These are phyloP conservation scores for Lasioglossum albipes DNA, from an alignment of 1,140 invertebrate species.

Conservation along the genomic window DNA sequence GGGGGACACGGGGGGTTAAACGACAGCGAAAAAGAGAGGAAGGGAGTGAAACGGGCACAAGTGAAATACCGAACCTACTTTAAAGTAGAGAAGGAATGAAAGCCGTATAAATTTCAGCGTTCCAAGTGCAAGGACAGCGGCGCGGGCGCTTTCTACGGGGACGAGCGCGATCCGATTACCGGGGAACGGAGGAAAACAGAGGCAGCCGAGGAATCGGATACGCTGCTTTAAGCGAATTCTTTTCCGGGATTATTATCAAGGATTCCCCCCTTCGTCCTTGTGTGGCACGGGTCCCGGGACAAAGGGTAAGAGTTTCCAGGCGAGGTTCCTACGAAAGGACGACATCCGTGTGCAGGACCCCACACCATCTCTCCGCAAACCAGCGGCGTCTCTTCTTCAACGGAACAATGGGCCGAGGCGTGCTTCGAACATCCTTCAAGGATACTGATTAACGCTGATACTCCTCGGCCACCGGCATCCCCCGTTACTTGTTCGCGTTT, in stretches of 20 bases:
- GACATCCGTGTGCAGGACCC: constrained; percentile 1
- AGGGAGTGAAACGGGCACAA: constrained; percentile 7
- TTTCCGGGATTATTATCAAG: constrained; percentile 10
- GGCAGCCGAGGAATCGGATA: constrained; percentile 3
- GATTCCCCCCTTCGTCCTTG: background rate
- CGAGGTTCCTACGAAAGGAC: constrained; percentile 7
- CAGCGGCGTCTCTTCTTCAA: background rate
- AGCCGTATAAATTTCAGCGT: constrained; percentile 39
- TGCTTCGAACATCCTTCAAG: constrained; percentile 8
- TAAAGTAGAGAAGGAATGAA: constrained; percentile 29
- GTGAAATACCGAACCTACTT: constrained; percentile 47
- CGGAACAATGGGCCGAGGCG: background rate
- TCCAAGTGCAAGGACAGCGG: constrained; percentile 40
- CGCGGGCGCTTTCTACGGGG: constrained; percentile 19
- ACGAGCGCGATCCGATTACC: constrained; percentile 26
- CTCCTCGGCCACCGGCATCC: too few relatives aligned
- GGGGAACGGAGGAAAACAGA: constrained; percentile 2
- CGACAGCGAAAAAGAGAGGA: background rate
- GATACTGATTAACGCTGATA: constrained; percentile 4
- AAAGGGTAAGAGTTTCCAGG: constrained; percentile 38
- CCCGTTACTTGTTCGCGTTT: background rate
- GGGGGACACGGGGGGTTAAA: too few relatives aligned
- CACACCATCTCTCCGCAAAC: background rate
- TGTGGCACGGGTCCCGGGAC: background rate
- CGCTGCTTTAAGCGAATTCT: constrained; percentile 3